Evolutionary conservation across 2,797 vertebrate species (phyloP), one percentile per base, ranked within the genome.

Genomic region (Chrysolophus pictus): DNA sequence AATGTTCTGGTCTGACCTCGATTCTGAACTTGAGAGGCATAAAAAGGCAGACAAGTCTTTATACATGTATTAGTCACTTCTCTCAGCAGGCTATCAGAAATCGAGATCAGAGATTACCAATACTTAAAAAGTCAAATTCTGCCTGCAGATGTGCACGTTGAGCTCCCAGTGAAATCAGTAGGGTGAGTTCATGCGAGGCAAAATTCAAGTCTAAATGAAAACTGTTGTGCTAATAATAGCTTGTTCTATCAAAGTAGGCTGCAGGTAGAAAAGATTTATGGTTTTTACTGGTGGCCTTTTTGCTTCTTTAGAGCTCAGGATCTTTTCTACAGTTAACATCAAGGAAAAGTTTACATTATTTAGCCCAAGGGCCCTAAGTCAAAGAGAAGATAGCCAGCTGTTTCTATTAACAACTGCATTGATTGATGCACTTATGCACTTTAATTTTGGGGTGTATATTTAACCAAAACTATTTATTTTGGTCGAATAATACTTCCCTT

Each of bases 121-220:
- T 80, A 94, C 74, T 92, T 77, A 91, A 96, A 95, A 93, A 92
- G 82, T 64, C 72, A 91, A 90, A 96, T 88, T 96, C 78, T 93
- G 46, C 70, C 86, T 60, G 68, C 68, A 65, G 77, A 93, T 71
- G 70, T 86, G 60, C 68, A 60, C 80, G 78, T 55, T 84, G 87
- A 82, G 69, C 46, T 95, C 91, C 58, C 70, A 85, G n/a, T 90
- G 72, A 96, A 95, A 94, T 77, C 87, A 89, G 83, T 84, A 88
- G 87, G 75, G 26, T 64, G 59, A 95, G 71, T 77, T 82, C 58
- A 58, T 62, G 55, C 15, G 85, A 76, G 39, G 29, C 7, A 95
- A 94, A 95, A 78, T 26, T 71, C 86, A 72, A 19, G 47, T 94
- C 11, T 77, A 60, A 93, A 92, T 81, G 72, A 90, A 86, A 89